These are phyloP conservation scores for Folsomia manolachei DNA, from an alignment of 2,888 invertebrate species.

Conservation along the genomic window DNA sequence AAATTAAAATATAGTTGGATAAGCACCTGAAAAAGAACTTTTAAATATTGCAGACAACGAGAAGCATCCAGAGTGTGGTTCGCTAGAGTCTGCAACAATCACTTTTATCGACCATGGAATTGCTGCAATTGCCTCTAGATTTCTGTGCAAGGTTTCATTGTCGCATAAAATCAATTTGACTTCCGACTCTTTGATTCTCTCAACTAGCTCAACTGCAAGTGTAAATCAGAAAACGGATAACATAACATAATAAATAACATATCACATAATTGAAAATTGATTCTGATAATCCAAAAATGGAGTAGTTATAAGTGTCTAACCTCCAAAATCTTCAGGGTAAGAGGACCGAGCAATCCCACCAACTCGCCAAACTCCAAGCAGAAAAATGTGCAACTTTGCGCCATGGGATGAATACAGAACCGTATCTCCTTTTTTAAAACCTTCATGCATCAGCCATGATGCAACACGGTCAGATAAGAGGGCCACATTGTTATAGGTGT, in stretches of 20 bases:
- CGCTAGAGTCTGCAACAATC: constrained; percentile 30
- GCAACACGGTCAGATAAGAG: constrained; percentile 28
- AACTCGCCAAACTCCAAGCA: constrained; percentile 41
- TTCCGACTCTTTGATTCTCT: constrained; percentile 35
- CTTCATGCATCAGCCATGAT: constrained; percentile 25
- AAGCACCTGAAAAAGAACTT: too few relatives aligned
- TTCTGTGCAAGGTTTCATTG: constrained; percentile 4
- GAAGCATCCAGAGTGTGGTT: constrained; percentile 9
- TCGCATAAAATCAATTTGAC: constrained; percentile 41
- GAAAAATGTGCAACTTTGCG: constrained; percentile 37
- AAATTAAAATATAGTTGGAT: background rate
- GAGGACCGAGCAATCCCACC: constrained; percentile 35
- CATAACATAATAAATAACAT: too few relatives aligned
- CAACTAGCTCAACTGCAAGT: constrained; percentile 21
- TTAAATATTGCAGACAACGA: constrained; percentile 24
- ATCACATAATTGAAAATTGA: too few relatives aligned
- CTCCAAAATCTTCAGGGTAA: constrained; percentile 43
- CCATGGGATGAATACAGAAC: constrained; percentile 36
- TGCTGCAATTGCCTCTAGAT: constrained; percentile 11
- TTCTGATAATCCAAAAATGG: too few relatives aligned
- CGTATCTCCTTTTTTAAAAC: constrained; percentile 36
- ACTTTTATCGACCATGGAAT: constrained; percentile 36
- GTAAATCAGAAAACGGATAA: too few relatives aligned
- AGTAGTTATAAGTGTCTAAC: too few relatives aligned
- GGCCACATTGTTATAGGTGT: constrained; percentile 26